Base-by-base conservation (phyloP, 35 echinoderm and acorn worm genomes). In the Hemicentrotus pulcherrimus region DNA sequence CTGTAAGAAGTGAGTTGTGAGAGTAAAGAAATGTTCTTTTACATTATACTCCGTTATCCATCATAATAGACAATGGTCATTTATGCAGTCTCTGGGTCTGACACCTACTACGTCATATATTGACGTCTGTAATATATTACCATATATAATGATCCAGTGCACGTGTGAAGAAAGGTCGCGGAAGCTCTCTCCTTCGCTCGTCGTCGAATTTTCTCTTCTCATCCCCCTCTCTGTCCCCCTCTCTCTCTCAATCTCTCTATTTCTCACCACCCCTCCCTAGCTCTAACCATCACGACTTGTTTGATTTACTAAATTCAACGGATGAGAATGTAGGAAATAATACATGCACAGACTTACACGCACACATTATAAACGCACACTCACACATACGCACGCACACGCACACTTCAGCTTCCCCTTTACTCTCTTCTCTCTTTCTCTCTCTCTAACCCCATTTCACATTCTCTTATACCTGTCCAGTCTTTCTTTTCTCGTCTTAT, bases 351-450 rank as follows among this genome's bases (percentile, higher is more conserved):
- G 31, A 94, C 48, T 48, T 46, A 94, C 48, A 94, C 92, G 47
- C 48, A 94, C n/a, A n/a, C n/a, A n/a, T n/a, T n/a, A n/a, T n/a
- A n/a, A n/a, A 94, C 92, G 47, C 48, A 94, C 92, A 94, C 48
- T 1, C 92, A 94, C 33, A 94, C 92, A 94, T 32, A 94, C 92
- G 47, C 48, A 94, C 48, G 32, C 32, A 94, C 48, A 94, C 48
- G 47, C 48, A 58, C 92, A 94, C n/a, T 48, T 3, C 35, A 41
- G n/a, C n/a, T n/a, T n/a, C n/a, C n/a, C 0, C 50, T 14, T 55
- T 55, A 10, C 50, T 55, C 50, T 55, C 50, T 55, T 55, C 14
- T 10, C 14, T 4, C 8, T 10, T 10, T 55, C 50, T 55, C 50
- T 14, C 50, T 55, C 14, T 55, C 50, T 55, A 0, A 55, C n/a